Evolutionary conservation across 2,888 invertebrate genomes (phyloP), one percentile per base, ranked within the genome.

Genomic region (Gasteruption jaculator): DNA sequence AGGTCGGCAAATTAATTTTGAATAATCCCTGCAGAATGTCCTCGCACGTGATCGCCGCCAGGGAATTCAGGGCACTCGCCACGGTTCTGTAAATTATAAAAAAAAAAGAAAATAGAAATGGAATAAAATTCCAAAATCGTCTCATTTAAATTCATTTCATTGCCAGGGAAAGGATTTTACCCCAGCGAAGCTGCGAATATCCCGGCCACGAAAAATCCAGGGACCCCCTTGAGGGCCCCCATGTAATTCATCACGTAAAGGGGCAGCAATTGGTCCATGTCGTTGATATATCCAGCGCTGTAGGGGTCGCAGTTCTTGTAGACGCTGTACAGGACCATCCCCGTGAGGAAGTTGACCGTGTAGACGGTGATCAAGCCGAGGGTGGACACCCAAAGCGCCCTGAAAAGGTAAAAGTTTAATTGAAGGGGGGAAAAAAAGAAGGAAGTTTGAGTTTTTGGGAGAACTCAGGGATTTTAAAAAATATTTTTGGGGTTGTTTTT

Each of bases 181-280:
- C 94, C 94, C 53, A 95, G 80, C 60, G 94, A 93, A 2, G 94
- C 95, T 26, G 93, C 92, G 69, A 95, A 96, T 45, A 96, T 89
- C 14, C 94, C 93, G 4, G 95, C 91, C 0, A 95, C 93, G 70
- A 96, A 95, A 58, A 95, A 83, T 3, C 95, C 94, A 1, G 93
- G 86, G 2, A 94, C 73, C 0, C 93, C 92, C 21, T 79, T 80
- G 24, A 84, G 74, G 33, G 78, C 66, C 1, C 89, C 87, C 63
- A 94, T 78, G 45, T 83, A 81, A 45, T 85, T 82, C 75, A 95
- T 89, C 18, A 95, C 91, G 65, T 91, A 95, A 24, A 88, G 77
- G 0, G 95, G 95, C 46, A 95, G 77, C 26, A 95, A 75, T 68
- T 94, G 86, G 71, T 91, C 91, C 3, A 82, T 75, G 1, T 80